Conservation (phyloP, 2,888 invertebrate genomes). For the Nephrocerus scutellatus region DNA sequence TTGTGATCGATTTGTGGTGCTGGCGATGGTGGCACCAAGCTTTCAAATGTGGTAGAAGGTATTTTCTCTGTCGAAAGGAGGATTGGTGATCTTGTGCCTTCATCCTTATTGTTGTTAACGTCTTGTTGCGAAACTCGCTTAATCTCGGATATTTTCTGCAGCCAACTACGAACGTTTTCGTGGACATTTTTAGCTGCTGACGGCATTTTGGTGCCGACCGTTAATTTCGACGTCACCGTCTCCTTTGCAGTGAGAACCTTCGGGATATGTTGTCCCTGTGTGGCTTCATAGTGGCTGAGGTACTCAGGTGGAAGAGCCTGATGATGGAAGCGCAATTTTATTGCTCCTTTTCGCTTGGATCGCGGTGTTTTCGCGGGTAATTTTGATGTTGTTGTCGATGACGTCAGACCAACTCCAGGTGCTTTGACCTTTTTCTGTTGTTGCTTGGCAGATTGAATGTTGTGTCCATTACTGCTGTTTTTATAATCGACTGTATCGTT, state of each 20-base stretch:
- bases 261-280: constrained; percentile 52
- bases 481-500: background rate
- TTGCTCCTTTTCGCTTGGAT: constrained; percentile 48
- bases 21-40: too few species aligned
- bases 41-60: background rate
- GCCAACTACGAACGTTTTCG: constrained; percentile 67
- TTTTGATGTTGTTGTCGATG: too few species aligned
- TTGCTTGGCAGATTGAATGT: background rate
- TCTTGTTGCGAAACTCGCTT: constrained; percentile 49
- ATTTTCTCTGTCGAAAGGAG: too few species aligned
- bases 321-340: constrained; percentile 74
- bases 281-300: constrained; percentile 70
- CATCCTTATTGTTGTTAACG: constrained; percentile 16
- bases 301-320: constrained; percentile 73
- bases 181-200: constrained; percentile 51
- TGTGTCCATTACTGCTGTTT: background rate
- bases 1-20: too few species aligned
- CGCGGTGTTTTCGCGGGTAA: constrained; percentile 18
- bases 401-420: too few species aligned
- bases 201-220: too few species aligned
- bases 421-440: background rate
- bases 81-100: background rate
- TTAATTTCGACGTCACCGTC: constrained; percentile 4
- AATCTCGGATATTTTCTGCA: constrained; percentile 66
- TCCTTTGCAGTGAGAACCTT: constrained; percentile 12